phyloP scores from a whole-genome alignment of 2,797 vertebrate genomes.

The Chaetophractus vellerosus region DNA sequence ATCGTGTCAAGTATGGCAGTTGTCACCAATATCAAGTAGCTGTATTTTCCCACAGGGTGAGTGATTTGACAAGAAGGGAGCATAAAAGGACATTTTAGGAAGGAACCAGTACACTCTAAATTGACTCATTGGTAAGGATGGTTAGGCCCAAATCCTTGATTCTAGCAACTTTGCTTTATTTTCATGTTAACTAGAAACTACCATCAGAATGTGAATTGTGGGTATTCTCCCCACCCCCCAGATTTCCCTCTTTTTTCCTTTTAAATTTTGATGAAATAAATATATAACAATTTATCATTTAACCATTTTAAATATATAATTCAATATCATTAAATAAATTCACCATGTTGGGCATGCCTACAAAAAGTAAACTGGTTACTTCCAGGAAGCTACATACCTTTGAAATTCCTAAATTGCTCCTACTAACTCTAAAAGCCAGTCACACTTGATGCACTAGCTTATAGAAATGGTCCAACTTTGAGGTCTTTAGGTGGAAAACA shows the following conservation, averaged over 20 bases:
- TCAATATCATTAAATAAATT: too few relatives aligned
- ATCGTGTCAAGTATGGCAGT: constrained; percentile 7
- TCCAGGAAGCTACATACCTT: constrained; percentile 3
- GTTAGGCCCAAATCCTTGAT: background rate
- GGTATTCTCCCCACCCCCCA: background rate
- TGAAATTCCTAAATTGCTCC: constrained; percentile 29
- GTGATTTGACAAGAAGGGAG: background rate
- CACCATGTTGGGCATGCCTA: background rate
- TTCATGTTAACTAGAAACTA: background rate
- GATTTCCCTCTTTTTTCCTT: too few relatives aligned
- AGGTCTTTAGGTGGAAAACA: constrained; percentile 8
- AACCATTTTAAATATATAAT: too few relatives aligned
- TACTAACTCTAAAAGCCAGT: constrained; percentile 37
- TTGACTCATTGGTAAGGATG: background rate
- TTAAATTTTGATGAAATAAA: too few relatives aligned
- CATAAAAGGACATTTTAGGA: background rate
- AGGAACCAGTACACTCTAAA: background rate
- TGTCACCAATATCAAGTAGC: background rate
- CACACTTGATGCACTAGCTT: background rate
- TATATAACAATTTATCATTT: too few relatives aligned
- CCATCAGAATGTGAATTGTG: background rate
- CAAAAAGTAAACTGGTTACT: background rate
- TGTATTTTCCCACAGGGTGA: background rate
- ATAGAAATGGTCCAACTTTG: background rate
- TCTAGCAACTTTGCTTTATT: background rate